A percentile compares a stretch with the other conserved stretches of the same genome.
These are phyloP conservation scores for Telmatherina bonti DNA, from an alignment of 2,797 vertebrate species.

Conservation along the genomic window DNA sequence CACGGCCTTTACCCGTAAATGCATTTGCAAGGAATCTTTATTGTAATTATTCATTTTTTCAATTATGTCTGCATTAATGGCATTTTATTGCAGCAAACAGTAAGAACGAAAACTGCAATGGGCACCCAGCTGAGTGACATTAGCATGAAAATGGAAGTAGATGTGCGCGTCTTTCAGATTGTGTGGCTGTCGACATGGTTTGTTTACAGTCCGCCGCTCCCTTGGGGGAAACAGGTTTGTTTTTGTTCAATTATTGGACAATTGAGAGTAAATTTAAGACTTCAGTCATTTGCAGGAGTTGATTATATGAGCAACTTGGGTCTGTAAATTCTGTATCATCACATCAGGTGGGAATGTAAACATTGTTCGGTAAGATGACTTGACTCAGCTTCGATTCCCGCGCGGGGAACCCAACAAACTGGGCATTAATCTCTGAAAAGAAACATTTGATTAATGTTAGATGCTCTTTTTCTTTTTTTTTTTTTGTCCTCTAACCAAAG, in stretches of 20 bases:
- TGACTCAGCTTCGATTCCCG: constrained; percentile 17
- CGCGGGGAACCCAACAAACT: not conserved
- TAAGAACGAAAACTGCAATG: not conserved
- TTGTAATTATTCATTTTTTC: not conserved
- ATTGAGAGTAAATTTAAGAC: constrained; percentile 5
- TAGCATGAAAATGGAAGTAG: not conserved
- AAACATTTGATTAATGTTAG: too few relatives aligned
- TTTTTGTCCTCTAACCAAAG: not conserved
- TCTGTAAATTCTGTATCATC: too few relatives aligned
- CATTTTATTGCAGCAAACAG: not conserved
- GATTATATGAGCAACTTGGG: too few relatives aligned
- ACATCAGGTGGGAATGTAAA: not conserved
- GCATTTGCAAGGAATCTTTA: not conserved
- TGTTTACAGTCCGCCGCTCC: not conserved
- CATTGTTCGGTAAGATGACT: not conserved
- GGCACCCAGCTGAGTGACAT: not conserved
- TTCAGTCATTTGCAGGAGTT: not conserved
- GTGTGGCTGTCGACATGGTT: not conserved
- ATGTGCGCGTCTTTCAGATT: not conserved
- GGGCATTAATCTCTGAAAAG: not conserved
- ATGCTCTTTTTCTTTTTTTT: not conserved
- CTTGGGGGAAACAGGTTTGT: not conserved
- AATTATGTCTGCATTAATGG: not conserved
- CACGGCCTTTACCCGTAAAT: not conserved
- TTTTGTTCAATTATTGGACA: not conserved